A percentile compares a stretch with the other conserved stretches of the same genome.
These are phyloP conservation scores for Lagorchestes hirsutus DNA, from an alignment of 2,797 vertebrate genomes.

Conservation along the genomic window DNA sequence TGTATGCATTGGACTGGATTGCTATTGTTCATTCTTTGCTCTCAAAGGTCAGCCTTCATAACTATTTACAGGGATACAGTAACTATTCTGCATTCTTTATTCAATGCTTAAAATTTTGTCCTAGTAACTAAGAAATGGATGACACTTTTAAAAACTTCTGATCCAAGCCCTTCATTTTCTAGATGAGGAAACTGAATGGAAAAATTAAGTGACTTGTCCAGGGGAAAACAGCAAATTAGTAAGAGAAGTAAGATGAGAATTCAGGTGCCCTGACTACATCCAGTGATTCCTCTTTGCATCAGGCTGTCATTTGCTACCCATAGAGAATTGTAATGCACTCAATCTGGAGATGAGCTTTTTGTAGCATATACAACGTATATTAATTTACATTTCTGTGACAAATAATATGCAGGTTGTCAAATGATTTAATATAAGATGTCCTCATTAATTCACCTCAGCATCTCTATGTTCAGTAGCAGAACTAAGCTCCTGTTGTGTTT, in stretches of 20 bases:
- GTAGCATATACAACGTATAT: conserved; percentile 65
- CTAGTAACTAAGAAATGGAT: background rate
- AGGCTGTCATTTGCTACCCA: background rate
- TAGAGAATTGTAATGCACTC: conserved; percentile 29
- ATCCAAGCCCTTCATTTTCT: background rate
- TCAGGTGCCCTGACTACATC: background rate
- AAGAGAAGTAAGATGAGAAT: background rate
- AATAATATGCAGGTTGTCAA: conserved; percentile 66
- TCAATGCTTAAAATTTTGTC: background rate
- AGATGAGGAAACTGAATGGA: background rate
- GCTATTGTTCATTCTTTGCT: no score
- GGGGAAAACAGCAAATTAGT: background rate
- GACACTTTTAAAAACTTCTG: no score
- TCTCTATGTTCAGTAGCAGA: background rate
- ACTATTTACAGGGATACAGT: background rate
- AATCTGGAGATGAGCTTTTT: conserved; percentile 65
- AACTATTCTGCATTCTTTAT: background rate
- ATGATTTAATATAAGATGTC: conserved; percentile 73
- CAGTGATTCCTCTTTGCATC: background rate
- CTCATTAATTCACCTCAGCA: conserved; percentile 73
- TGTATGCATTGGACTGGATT: no score
- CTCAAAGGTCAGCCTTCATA: no score
- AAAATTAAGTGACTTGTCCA: background rate
- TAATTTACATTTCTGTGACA: conserved; percentile 71
- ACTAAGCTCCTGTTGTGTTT: conserved; percentile 43